phyloP scores from a whole-genome alignment of 2,888 invertebrate genomes.

The Pseudanteris insignis region DNA sequence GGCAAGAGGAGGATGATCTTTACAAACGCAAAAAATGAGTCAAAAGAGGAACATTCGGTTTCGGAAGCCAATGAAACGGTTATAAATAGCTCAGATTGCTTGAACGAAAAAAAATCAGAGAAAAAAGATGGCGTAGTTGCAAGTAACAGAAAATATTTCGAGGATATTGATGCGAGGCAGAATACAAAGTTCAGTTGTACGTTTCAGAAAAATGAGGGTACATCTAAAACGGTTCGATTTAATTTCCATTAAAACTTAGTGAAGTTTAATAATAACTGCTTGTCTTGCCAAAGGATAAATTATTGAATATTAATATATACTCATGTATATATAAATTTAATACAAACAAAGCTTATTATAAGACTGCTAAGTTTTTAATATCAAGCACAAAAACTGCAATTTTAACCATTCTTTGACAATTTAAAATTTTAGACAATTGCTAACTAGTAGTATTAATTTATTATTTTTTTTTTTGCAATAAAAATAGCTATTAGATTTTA shows the following conservation, averaged over 20 bases:
- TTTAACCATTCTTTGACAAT: no score
- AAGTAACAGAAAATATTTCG: slow-evolving; percentile 41
- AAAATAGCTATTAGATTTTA: no score
- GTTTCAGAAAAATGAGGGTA: slow-evolving; percentile 47
- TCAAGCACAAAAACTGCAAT: no score
- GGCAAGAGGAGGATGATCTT: slow-evolving; percentile 50
- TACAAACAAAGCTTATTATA: no score
- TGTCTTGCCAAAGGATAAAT: slow-evolving; percentile 32
- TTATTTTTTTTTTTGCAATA: no score
- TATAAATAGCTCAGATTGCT: slow-evolving; percentile 1
- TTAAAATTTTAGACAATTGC: no score
- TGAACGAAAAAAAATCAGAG: background rate
- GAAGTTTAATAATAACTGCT: background rate
- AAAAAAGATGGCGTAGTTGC: slow-evolving; percentile 20
- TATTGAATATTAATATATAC: no score
- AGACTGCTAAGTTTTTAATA: no score
- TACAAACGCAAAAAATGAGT: slow-evolving; percentile 6
- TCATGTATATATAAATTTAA: no score
- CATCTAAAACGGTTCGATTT: slow-evolving; percentile 57
- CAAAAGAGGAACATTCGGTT: slow-evolving; percentile 29
- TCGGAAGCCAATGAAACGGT: slow-evolving; percentile 6
- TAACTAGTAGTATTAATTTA: no score
- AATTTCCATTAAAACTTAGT: slow-evolving; percentile 40
- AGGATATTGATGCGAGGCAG: slow-evolving; percentile 43
- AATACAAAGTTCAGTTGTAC: slow-evolving; percentile 46